Base-by-base conservation (phyloP, 1,140 invertebrate species). In the Heliothis subflexa region DNA sequence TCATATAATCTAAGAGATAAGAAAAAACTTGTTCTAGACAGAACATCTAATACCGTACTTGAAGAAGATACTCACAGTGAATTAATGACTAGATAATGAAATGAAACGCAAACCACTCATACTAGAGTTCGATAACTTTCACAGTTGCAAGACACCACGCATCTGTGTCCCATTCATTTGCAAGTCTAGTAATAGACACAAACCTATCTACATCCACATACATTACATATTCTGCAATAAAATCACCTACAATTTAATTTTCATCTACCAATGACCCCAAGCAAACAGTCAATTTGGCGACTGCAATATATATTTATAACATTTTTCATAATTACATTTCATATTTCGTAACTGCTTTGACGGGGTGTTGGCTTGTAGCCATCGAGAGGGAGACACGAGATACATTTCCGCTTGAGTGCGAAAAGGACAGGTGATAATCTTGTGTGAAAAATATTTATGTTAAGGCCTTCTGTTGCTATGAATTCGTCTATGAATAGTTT, bases 371-470 rank as follows among this genome's bases (percentile, higher is more conserved):
- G 85, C 81, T 70, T 25, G 21, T 47, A 12, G 82, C 86, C 86
- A 88, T 84, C 62, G 40, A 16, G 82, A 86, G 50, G 75, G 83
- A 81, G 86, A 88, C 78, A 73, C 73, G 47, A 68, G 14, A 80
- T 85, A 82, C 75, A 62, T 77, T 80, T 79, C 62, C 76, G 64
- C 59, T 70, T 81, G 78, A 80, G 86, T 83, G 82, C 68, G 84
- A 88, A 73, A 73, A 81, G 78, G 85, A 86, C 85, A 85, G 83
- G 85, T 85, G 78, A 86, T 85, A 83, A 83, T 83, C 82, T 75
- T 86, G 80, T 83, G 85, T 85, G 85, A 88, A 88, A 88, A 88
- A 88, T 88, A 88, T 88, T 86, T 88, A 88, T 88, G 86, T 78
- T 88, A 88, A 88, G 86, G 86, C 81, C 86, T 79, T 75, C 81